Conservation (phyloP, 2,113 vertebrate genomes). For the Bucco capensis region DNA sequence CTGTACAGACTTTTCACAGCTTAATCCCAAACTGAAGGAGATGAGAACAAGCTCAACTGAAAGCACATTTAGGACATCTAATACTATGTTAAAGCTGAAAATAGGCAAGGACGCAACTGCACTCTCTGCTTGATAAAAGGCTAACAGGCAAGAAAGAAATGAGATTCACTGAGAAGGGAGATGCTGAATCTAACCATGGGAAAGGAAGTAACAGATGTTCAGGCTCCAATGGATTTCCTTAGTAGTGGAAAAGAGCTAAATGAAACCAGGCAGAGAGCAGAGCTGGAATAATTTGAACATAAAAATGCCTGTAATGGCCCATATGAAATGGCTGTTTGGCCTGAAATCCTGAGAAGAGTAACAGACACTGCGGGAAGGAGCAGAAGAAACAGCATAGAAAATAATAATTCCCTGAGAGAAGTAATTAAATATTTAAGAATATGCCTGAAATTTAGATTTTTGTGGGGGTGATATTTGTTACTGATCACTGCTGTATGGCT, state of each 20-base stretch:
- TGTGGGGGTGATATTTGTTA: neutral
- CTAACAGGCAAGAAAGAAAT: neutral
- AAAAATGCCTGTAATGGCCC: neutral
- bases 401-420: neutral
- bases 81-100: neutral
- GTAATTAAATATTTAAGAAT: neutral
- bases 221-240: neutral
- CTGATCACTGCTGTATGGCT: neutral
- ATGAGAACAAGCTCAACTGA: neutral
- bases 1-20: neutral
- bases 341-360: neutral
- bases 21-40: neutral
- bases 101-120: neutral
- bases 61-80: neutral
- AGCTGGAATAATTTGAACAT: neutral
- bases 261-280: neutral
- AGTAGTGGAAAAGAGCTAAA: constrained; percentile 8
- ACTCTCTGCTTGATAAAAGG: neutral
- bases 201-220: neutral
- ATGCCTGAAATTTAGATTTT: neutral
- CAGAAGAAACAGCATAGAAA: neutral
- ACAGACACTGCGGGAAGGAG: neutral
- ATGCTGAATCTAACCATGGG: accelerated
- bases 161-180: neutral
- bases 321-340: neutral